Evolutionary conservation across 2,113 vertebrate species (phyloP), one percentile per base, ranked within the genome.

Genomic region (Melanocharis versteri): DNA sequence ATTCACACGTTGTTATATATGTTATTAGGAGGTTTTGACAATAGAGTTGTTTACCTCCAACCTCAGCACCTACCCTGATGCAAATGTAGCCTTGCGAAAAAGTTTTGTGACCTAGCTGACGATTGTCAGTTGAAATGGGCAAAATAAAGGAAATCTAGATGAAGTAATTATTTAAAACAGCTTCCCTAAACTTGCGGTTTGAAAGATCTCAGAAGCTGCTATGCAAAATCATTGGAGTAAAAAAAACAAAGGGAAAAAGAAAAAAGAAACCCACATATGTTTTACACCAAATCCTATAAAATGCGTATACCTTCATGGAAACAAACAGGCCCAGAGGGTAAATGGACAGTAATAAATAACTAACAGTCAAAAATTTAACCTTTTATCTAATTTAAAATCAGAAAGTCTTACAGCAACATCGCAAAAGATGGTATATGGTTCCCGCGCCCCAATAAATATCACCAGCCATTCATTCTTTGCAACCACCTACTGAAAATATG

Each of bases 181-280:
- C 11, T 77, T 83, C 45, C 42, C 23, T 81, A 28, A 48, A 21
- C 22, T 19, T 62, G 22, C 20, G 12, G 21, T 75, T 81, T 71
- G 33, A 35, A 84, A 83, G 26, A 76, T 24, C 27, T 89, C 15
- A 57, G 26, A 76, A 73, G 26, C 0, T 72, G 22, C 50, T 48
- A 40, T 2, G 3, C 31, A 83, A 86, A 93, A 83, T 19, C 27
- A 77, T 4, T 2, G 2, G 26, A 44, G 15, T 5, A 48, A 80
- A 71, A 40, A 60, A 56, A 60, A 22, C 23, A 31, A 50, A 5
- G 4, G 12, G 14, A 14, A 23, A 30, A 56, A 71, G 12, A 37
- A 75, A 64, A 58, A 73, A 2, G 11, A 40, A 66, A 39, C 7
- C 3, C 10, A n/a, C 6, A 5, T 2, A 58, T 0, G 0, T 64